Base-by-base conservation (phyloP, 1,140 invertebrate genomes). In the Bicyclus anynana region DNA sequence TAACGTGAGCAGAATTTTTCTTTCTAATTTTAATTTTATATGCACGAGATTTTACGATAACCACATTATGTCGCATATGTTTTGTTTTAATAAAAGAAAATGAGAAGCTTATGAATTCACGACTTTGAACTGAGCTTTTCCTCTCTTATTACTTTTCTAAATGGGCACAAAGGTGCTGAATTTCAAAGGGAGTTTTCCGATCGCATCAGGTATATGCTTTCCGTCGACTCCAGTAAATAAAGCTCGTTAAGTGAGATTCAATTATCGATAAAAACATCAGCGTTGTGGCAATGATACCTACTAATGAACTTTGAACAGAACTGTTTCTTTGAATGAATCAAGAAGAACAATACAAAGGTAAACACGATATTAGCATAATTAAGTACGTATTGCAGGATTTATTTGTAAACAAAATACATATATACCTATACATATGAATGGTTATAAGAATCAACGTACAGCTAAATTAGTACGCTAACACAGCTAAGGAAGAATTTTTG, bases 221-320 rank as follows among this genome's bases (percentile, higher is more conserved):
- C n/a, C n/a, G 44, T 38, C 7, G 20, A 29, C 21, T 37, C 20
- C 37, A 20, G 29, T 46, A 61, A 51, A 55, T 38, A 61, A 37
- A 46, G 13, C 47, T 61, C 53, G 27, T 55, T 61, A 61, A 46
- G 38, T 55, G 38, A 47, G 48, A 61, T 47, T 46, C 48, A 33
- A 61, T 61, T 61, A 55, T 46, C 53, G 59, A 61, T 61, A 61
- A 55, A 50, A 54, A 27, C 38, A 61, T 61, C 47, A 61, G 37
- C 20, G 18, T 44, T 44, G 20, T 35, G 35, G 51, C 51, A 55
- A 61, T 51, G 38, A 52, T 13, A 21, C 29, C 29, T 33, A 33
- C 59, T 55, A 55, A 61, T 21, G 48, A 61, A 55, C 38, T 55
- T 50, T 55, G 17, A 53, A 49, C 52, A 21, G 42, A 35, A 44